These are phyloP conservation scores for Drosophila setifemur DNA, from an alignment of 1,140 invertebrate species.

Conservation along the genomic window DNA sequence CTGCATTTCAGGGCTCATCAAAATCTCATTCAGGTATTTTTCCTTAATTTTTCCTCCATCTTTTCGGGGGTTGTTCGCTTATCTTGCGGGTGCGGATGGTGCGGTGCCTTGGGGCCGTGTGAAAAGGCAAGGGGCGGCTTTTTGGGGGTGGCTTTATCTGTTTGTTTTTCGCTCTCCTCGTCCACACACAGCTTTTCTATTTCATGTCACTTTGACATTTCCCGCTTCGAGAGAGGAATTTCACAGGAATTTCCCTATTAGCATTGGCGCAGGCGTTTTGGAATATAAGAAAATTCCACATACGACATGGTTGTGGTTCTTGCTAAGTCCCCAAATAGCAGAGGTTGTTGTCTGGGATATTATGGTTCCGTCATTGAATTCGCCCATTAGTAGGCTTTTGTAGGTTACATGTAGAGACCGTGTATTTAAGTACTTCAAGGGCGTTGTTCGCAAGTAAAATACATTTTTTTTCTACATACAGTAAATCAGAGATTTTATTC, in stretches of 20 bases:
- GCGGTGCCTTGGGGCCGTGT: not conserved
- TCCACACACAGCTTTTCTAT: slow-evolving; percentile 23
- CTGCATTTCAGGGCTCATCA: not conserved
- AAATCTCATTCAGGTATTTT: slow-evolving; percentile 20
- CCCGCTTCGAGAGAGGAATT: not conserved
- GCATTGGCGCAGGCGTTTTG: not conserved
- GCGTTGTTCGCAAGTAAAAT: not conserved
- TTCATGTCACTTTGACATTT: slow-evolving; percentile 65
- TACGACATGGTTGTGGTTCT: not conserved
- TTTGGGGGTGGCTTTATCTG: slow-evolving; percentile 53
- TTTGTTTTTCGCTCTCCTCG: slow-evolving; percentile 57
- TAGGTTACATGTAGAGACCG: too few relatives aligned
- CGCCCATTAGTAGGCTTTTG: too few relatives aligned
- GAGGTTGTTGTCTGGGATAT: not conserved
- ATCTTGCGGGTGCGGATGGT: not conserved
- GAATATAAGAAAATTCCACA: not conserved
- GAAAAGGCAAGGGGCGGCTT: slow-evolving; percentile 2
- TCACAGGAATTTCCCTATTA: not conserved
- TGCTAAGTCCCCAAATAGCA: not conserved
- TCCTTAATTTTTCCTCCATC: not conserved
- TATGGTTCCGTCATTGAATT: not conserved
- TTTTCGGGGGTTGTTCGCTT: slow-evolving; percentile 23
- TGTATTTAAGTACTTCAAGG: too few relatives aligned
- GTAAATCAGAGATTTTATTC: too few relatives aligned
- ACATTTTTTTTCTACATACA: too few relatives aligned